Conservation (phyloP, 2,797 vertebrate genomes). For the Sciaenops ocellatus region DNA sequence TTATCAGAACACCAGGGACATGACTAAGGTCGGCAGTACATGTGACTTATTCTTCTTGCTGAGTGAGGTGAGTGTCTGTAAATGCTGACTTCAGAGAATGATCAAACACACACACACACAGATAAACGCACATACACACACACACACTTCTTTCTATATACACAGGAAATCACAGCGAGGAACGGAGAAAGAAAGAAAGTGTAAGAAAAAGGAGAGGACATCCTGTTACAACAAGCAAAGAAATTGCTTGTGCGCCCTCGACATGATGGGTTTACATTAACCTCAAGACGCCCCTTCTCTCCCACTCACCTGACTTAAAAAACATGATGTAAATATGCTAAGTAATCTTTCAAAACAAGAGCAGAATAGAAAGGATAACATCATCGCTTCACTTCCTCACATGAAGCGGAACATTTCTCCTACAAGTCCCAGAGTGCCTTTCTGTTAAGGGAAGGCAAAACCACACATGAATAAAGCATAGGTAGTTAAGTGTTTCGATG, state of each 20-base stretch:
- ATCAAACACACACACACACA: constrained; percentile 29
- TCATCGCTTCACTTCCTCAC: constrained; percentile 7
- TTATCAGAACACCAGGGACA: constrained; percentile 15
- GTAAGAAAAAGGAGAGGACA: constrained; percentile 46
- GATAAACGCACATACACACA: constrained; percentile 12
- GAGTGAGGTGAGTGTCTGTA: constrained; percentile 35
- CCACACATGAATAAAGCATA: constrained; percentile 62
- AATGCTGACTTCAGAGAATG: constrained; percentile 41
- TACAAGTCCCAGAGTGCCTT: constrained; percentile 53
- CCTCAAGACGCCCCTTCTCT: background rate
- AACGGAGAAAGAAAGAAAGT: constrained; percentile 32
- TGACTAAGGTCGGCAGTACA: background rate
- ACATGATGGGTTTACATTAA: constrained; percentile 7
- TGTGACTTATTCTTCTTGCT: constrained; percentile 20
- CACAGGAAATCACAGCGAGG: constrained; percentile 47
- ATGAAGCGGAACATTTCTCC: constrained; percentile 31
- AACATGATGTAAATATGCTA: background rate
- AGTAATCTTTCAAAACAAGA: background rate
- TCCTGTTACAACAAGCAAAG: constrained; percentile 42
- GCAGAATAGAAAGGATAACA: constrained; percentile 14
- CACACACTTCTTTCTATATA: constrained; percentile 22
- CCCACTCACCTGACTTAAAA: background rate
- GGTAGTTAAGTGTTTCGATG: constrained; percentile 54
- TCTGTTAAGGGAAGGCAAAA: constrained; percentile 43
- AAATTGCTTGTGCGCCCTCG: background rate